These are phyloP conservation scores for Coregonus suidteri DNA, from an alignment of 2,797 vertebrate genomes.

Conservation along the genomic window DNA sequence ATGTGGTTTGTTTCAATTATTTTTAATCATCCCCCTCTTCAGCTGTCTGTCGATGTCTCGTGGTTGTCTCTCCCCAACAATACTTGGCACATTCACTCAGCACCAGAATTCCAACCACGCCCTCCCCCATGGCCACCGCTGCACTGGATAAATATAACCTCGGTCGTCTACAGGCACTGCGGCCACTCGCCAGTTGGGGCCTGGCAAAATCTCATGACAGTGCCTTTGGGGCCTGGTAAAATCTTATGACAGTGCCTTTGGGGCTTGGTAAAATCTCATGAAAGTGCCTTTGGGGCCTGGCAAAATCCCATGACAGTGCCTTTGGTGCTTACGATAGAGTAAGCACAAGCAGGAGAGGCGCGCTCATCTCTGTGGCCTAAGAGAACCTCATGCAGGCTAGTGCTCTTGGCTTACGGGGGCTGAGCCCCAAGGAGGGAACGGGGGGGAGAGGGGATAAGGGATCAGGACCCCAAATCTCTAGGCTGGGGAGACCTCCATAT, in stretches of 20 bases:
- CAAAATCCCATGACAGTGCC: slow-evolving; percentile 60
- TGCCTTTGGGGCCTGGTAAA: no score
- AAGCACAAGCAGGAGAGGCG: slow-evolving; percentile 47
- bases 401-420: slow-evolving; percentile 65
- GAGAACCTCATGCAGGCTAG: slow-evolving; percentile 65
- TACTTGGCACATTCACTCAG: slow-evolving; percentile 24
- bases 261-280: slow-evolving; percentile 55
- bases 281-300: no score
- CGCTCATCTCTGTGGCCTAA: slow-evolving; percentile 68
- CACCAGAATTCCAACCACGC: not conserved
- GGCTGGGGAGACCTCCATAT: slow-evolving; percentile 31
- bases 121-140: slow-evolving; percentile 31
- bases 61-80: slow-evolving; percentile 45
- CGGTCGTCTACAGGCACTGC: slow-evolving; percentile 70
- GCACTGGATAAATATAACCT: slow-evolving; percentile 78
- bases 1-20: not conserved
- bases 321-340: slow-evolving; percentile 67
- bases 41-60: slow-evolving; percentile 18
- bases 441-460: slow-evolving; percentile 52
- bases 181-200: slow-evolving; percentile 52
- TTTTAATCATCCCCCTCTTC: slow-evolving; percentile 5
- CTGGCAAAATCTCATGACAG: slow-evolving; percentile 34
- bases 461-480: slow-evolving; percentile 48
- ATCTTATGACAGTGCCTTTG: not conserved
- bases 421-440: slow-evolving; percentile 52